Percentiles rank a stretch among this genome's conserved stretches.
phyloP scores from a whole-genome alignment of 2,888 invertebrate genomes.

The Osmoderma eremita region DNA sequence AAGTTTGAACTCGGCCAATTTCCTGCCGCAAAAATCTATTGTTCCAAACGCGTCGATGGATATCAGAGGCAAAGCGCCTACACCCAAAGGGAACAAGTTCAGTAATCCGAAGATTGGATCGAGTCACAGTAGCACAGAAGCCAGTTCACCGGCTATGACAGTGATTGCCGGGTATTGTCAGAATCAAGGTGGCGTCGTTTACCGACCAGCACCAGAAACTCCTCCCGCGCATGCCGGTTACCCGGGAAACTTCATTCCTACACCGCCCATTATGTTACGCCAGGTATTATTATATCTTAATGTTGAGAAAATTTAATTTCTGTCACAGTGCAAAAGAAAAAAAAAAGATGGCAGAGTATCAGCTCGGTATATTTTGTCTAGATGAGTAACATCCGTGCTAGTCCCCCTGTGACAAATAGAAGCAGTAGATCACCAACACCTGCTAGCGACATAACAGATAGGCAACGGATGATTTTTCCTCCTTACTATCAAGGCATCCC shows the following conservation, averaged over 20 bases:
- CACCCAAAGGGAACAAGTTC: constrained; percentile 51
- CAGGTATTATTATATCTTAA: constrained; percentile 52
- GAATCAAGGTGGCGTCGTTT: constrained; percentile 51
- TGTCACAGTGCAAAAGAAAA: background rate
- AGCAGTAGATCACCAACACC: constrained; percentile 63
- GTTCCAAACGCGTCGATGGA: constrained; percentile 44
- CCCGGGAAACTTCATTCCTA: constrained; percentile 52
- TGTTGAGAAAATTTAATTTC: constrained; percentile 29
- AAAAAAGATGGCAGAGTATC: constrained; percentile 12
- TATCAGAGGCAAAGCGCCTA: constrained; percentile 46
- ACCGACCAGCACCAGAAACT: constrained; percentile 60
- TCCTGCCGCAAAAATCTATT: constrained; percentile 37
- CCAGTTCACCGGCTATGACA: constrained; percentile 61
- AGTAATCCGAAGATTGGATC: constrained; percentile 54
- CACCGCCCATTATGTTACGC: constrained; percentile 57
- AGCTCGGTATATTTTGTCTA: constrained; percentile 39
- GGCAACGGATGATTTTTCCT: constrained; percentile 29
- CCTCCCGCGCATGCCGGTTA: constrained; percentile 56
- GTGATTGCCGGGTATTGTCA: constrained; percentile 59
- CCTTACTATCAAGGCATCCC: constrained; percentile 28
- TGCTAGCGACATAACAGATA: constrained; percentile 46
- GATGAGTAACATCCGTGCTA: constrained; percentile 52
- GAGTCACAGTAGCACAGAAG: constrained; percentile 61
- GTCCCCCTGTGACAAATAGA: constrained; percentile 51
- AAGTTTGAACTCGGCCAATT: constrained; percentile 24